Percentiles rank a stretch among this genome's conserved stretches.
Conservation (phyloP, 2,888 invertebrate species). For the Smittia sp. region DNA sequence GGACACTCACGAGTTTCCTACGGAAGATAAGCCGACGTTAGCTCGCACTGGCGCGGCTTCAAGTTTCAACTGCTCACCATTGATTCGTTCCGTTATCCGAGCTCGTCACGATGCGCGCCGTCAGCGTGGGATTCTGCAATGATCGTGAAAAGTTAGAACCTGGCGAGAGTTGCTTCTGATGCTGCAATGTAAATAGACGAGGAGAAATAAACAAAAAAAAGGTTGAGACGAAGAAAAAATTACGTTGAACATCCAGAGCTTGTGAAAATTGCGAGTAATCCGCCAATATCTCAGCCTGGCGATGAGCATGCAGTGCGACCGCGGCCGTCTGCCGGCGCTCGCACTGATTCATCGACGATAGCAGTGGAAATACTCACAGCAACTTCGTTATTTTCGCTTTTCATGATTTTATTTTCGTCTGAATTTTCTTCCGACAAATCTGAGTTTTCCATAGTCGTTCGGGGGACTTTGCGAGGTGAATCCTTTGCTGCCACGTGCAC, state of each 20-base stretch:
- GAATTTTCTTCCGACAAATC: not conserved
- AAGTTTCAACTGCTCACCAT: slow-evolving; percentile 43
- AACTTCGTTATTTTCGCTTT: slow-evolving; percentile 40
- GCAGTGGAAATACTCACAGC: slow-evolving; percentile 19
- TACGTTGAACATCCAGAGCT: slow-evolving; percentile 9
- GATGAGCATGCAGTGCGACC: not conserved
- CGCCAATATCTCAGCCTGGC: not conserved
- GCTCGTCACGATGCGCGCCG: slow-evolving; percentile 44
- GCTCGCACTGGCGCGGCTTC: slow-evolving; percentile 48
- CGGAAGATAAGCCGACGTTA: not conserved
- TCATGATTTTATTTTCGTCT: slow-evolving; percentile 36
- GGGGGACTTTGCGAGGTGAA: not conserved
- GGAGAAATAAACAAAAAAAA: slow-evolving; percentile 37
- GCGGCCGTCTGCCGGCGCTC: not conserved
- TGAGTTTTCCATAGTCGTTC: slow-evolving; percentile 14
- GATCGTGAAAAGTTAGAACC: slow-evolving; percentile 7
- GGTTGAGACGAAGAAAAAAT: slow-evolving; percentile 33
- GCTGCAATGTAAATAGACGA: slow-evolving; percentile 16
- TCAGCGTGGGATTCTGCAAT: slow-evolving; percentile 42
- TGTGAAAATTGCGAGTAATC: not conserved
- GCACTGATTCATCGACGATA: not conserved
- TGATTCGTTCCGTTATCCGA: slow-evolving; percentile 42
- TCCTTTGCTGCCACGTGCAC: not conserved
- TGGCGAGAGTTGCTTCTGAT: not conserved
- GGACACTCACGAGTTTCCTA: slow-evolving; percentile 55